Evolutionary conservation across 2,113 vertebrate genomes (phyloP).

Genomic region (Cichladusa arquata): DNA sequence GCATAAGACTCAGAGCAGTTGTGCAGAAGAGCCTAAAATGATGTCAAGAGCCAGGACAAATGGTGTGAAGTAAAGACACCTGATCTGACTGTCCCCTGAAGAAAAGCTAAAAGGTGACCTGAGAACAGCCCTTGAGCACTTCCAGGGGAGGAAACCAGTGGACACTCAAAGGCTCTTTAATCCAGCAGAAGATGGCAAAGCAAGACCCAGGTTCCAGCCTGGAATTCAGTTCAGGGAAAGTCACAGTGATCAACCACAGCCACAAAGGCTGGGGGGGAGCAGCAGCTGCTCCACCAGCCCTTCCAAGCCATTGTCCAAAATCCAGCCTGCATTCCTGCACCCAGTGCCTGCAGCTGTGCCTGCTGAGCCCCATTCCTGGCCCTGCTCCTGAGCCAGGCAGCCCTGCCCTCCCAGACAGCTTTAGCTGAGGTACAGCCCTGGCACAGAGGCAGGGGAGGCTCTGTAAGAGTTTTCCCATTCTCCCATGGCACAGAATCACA

Average conservation of each 20-base stretch:
- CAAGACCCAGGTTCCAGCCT: background rate
- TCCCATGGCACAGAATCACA: rapidly evolving
- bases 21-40: background rate
- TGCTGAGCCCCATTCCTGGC: background rate
- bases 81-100: background rate
- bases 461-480: background rate
- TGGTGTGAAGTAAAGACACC: background rate
- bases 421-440: background rate
- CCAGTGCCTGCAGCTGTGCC: background rate
- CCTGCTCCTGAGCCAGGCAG: background rate
- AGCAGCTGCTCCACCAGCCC: background rate
- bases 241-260: background rate
- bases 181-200: background rate
- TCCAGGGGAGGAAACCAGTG: background rate
- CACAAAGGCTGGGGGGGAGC: background rate
- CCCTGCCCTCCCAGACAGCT: background rate
- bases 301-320: background rate
- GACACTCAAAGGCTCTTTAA: background rate
- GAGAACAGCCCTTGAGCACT: background rate
- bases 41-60: background rate
- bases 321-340: background rate
- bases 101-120: background rate
- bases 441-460: background rate
- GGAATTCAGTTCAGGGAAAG: background rate
- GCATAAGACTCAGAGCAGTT: background rate